These are phyloP conservation scores for Styela plicata DNA, from an alignment of 23 tunicate species.

Conservation along the genomic window DNA sequence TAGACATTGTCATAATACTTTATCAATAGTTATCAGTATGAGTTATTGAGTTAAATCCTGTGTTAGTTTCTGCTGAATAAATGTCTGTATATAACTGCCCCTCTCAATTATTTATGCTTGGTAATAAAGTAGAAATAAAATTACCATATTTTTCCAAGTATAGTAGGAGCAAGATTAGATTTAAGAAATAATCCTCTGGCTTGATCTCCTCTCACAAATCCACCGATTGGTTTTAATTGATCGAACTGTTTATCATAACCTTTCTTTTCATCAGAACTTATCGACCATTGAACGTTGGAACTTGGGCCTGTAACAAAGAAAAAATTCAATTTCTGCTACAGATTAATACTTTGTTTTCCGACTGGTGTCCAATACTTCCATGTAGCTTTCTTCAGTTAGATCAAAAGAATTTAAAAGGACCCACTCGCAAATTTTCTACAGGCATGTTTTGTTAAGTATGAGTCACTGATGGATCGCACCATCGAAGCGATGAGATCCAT, in stretches of 20 bases:
- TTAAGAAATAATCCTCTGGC: conserved; percentile 73
- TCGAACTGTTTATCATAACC: conserved; percentile 73
- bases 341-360: not conserved
- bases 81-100: no score
- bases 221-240: conserved; percentile 58
- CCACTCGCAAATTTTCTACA: no score
- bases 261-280: conserved; percentile 64
- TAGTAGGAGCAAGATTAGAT: conserved; percentile 63
- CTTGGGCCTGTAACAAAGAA: not conserved
- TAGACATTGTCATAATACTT: no score
- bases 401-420: no score
- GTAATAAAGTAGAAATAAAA: no score
- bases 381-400: no score
- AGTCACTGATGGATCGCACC: not conserved
- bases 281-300: conserved; percentile 61
- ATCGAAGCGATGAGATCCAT: not conserved
- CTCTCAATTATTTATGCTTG: no score
- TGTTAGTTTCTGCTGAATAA: no score
- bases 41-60: no score
- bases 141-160: conserved; percentile 84
- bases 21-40: no score
- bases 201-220: conserved; percentile 83
- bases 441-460: not conserved
- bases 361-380: no score
- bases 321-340: not conserved